Evolutionary conservation across 1,140 invertebrate species (phyloP).

Genomic region (Camponotus pennsylvanicus): DNA sequence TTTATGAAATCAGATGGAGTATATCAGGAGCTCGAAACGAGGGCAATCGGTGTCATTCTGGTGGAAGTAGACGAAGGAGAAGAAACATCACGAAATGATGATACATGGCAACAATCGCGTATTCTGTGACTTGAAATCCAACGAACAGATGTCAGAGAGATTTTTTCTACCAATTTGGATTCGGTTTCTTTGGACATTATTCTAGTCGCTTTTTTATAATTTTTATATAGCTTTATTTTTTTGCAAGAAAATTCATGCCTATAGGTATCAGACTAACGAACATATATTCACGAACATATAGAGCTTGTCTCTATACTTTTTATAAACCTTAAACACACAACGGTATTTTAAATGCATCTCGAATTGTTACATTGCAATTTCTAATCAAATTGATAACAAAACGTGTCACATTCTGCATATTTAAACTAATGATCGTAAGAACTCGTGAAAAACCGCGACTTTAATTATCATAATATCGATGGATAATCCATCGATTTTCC

Average conservation of each 20-base stretch:
- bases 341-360: neutral
- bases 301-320: neutral
- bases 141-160: neutral
- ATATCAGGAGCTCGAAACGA: conserved; percentile 17
- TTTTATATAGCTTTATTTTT: neutral
- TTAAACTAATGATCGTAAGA: conserved; percentile 25
- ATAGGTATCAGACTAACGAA: neutral
- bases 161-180: neutral
- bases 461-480: conserved; percentile 64
- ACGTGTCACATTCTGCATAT: conserved; percentile 61
- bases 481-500: conserved; percentile 64
- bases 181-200: neutral
- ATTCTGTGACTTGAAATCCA: neutral
- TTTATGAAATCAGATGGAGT: conserved; percentile 5
- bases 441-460: conserved; percentile 43
- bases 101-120: no score
- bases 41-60: conserved; percentile 20
- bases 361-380: neutral
- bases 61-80: conserved; percentile 1
- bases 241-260: neutral
- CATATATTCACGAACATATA: neutral
- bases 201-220: neutral
- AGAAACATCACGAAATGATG: no score
- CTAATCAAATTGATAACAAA: conserved; percentile 45
- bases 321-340: neutral